Base-by-base conservation (phyloP, 2,113 vertebrate species). In the Crotalus viridis region DNA sequence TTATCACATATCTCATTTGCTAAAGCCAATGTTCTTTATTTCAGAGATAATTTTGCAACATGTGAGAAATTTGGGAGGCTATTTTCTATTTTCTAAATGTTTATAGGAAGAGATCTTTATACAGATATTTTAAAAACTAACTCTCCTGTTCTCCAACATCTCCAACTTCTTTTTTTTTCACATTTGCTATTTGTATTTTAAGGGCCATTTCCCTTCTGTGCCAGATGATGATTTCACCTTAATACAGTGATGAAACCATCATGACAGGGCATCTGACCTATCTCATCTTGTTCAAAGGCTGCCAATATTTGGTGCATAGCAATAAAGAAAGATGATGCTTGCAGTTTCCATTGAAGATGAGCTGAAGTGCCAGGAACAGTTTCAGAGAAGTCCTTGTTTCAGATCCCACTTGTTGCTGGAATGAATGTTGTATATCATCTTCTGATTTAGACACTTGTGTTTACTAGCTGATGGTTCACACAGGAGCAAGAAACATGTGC, bases 401-500 rank as follows among this genome's bases (percentile, higher is more conserved):
- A 85, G 39, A 81, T 52, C 43, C 61, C 51, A 57, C 64, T 95
- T 95, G 93, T 93, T 61, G 10, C 90, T 89, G 93, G 92, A 86
- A 56, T 81, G 92, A 95, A 90, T 95, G 90, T 92, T 95, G 52
- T 94, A 87, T 81, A 95, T 95, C 92, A 88, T 90, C 54, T 54
- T 57, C 69, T 90, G 74, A n/a, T 86, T 64, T 81, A 90, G 55
- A 93, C 10, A 90, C 56, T 90, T 89, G 86, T n/a, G 48, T 93
- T 93, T 93, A 93, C 43, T 89, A n/a, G 51, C 88, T 86, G 46
- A 24, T 56, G 52, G 87, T 95, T 96, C 93, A 56, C 93, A 96
- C 94, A 54, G 92, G 94, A 96, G 94, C 95, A 97, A 94, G 95
- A 95, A 95, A 93, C 52, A 94, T 94, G 89, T 94, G 33, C 0